These are phyloP conservation scores for Phaedon cochleariae DNA, from an alignment of 2,888 invertebrate genomes.

Conservation along the genomic window DNA sequence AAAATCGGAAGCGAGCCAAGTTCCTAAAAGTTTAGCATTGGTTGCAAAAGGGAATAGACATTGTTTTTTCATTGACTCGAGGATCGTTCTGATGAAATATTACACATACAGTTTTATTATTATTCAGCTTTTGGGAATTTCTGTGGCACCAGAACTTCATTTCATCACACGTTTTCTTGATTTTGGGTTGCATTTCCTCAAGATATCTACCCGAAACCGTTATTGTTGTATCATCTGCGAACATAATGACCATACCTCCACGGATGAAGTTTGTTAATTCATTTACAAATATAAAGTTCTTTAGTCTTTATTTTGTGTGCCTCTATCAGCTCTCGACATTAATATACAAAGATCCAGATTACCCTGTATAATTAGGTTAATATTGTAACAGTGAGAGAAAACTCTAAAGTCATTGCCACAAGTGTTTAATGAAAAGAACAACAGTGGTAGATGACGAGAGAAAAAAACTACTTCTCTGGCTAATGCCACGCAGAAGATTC, in stretches of 20 bases:
- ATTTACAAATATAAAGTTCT: too few species aligned
- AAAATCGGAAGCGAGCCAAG: background rate
- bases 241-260: constrained; percentile 6
- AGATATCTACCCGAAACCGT: constrained; percentile 6
- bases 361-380: too few species aligned
- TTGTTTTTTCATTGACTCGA: background rate
- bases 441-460: too few species aligned
- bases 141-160: constrained; percentile 10
- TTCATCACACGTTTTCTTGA: background rate
- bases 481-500: too few species aligned
- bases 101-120: constrained; percentile 9
- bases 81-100: constrained; percentile 2
- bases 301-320: too few species aligned
- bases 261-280: background rate
- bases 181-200: constrained; percentile 1
- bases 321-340: too few species aligned
- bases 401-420: too few species aligned
- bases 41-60: constrained; percentile 3
- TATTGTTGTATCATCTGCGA: constrained; percentile 14
- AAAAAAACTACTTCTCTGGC: too few species aligned
- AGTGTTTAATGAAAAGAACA: too few species aligned
- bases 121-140: constrained; percentile 9
- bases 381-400: too few species aligned
- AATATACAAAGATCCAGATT: too few species aligned
- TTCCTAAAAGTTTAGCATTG: constrained; percentile 8